A percentile compares a stretch with the other conserved stretches of the same genome.
Conservation (phyloP, 30 jellyfish, hydroid and myxozoan genomes). For the Hydractinia symbiolongicarpus region DNA sequence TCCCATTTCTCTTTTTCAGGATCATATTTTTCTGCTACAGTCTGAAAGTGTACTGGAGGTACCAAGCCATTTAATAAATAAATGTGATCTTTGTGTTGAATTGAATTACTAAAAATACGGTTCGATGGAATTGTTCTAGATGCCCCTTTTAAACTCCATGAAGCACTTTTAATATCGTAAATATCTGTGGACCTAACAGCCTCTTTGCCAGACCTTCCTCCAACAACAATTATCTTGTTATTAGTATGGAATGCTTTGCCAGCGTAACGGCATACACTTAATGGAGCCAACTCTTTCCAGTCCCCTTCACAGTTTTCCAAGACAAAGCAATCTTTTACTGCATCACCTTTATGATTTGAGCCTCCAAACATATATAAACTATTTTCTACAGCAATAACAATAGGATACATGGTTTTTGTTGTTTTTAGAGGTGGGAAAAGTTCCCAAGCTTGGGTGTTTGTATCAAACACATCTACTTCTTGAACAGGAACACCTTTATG, state of each 20-base stretch:
- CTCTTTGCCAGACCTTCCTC: conserved; percentile 9
- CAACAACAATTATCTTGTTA: background rate
- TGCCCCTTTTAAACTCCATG: background rate
- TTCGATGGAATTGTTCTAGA: background rate
- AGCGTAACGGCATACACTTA: background rate
- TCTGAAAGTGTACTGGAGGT: background rate
- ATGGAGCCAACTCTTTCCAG: conserved; percentile 5
- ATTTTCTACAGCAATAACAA: background rate
- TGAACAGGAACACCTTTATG: conserved; percentile 1
- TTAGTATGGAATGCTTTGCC: background rate
- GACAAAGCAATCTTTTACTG: background rate
- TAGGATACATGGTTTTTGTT: conserved; percentile 8
- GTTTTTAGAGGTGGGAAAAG: conserved; percentile 12
- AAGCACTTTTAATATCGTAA: background rate
- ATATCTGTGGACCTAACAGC: conserved; percentile 5
- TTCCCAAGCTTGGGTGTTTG: background rate
- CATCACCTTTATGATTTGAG: background rate
- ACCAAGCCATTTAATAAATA: background rate
- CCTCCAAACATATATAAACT: conserved; percentile 10
- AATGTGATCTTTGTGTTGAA: conserved; percentile 1
- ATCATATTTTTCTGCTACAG: background rate
- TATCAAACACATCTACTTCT: conserved; percentile 8
- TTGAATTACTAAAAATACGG: background rate
- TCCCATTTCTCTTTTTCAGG: background rate
- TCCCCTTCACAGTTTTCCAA: background rate